Conservation (phyloP, 2,888 invertebrate genomes). For the Phyllotreta cruciferae region DNA sequence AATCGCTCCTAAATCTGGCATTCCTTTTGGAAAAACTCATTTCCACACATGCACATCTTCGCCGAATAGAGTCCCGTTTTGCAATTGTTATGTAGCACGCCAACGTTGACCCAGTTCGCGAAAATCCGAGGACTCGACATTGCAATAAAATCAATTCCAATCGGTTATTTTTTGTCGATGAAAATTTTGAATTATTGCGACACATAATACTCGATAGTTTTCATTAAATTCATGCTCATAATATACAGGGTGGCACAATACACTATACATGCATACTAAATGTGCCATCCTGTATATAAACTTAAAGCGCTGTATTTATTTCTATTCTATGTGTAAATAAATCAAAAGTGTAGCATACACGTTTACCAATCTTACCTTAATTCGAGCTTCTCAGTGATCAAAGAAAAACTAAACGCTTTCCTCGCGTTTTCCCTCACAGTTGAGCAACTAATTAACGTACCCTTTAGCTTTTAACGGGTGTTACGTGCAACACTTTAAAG, state of each 20-base stretch:
- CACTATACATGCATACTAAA: too few species aligned
- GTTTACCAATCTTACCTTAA: slow-evolving; percentile 29
- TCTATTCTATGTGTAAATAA: too few species aligned
- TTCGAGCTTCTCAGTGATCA: slow-evolving; percentile 17
- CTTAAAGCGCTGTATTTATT: too few species aligned
- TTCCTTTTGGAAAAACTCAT: slow-evolving; percentile 17
- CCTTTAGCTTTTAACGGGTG: slow-evolving; percentile 1
- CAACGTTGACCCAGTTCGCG: slow-evolving; percentile 20
- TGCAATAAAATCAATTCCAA: background rate
- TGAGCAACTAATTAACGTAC: slow-evolving; percentile 29
- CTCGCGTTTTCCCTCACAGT: slow-evolving; percentile 18
- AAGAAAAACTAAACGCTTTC: slow-evolving; percentile 8
- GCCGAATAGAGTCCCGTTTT: slow-evolving; percentile 5
- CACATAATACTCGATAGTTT: too few species aligned
- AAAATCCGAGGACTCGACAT: slow-evolving; percentile 1
- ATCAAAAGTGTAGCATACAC: too few species aligned
- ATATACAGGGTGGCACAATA: too few species aligned
- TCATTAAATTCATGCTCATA: too few species aligned
- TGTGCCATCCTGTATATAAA: background rate
- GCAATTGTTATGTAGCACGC: slow-evolving; percentile 15
- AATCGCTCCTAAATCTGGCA: background rate
- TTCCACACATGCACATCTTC: slow-evolving; percentile 26
- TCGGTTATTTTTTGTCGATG: too few species aligned
- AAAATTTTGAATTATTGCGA: too few species aligned
- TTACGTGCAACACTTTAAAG: slow-evolving; percentile 19